These are phyloP conservation scores for Harpagifer antarcticus DNA, from an alignment of 2,797 vertebrate genomes.

Conservation along the genomic window DNA sequence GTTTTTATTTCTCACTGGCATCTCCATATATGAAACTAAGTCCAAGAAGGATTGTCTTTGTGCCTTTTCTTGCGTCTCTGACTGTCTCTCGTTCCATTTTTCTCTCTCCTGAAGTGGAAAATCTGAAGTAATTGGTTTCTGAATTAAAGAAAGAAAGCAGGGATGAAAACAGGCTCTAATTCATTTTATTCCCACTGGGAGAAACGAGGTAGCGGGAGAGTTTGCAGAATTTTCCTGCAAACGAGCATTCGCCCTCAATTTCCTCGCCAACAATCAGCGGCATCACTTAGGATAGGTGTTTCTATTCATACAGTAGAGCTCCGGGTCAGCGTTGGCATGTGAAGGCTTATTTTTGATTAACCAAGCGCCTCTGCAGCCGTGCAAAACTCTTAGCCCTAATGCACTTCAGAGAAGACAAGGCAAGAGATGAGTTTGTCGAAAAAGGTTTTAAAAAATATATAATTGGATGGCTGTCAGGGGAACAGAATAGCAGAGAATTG, in stretches of 20 bases:
- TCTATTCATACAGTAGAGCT: slow-evolving; percentile 60
- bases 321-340: slow-evolving; percentile 52
- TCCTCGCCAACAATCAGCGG: slow-evolving; percentile 53
- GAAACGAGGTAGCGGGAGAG: slow-evolving; percentile 42
- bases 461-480: slow-evolving; percentile 72
- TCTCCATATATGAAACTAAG: slow-evolving; percentile 72
- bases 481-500: slow-evolving; percentile 19
- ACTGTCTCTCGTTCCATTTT: slow-evolving; percentile 52
- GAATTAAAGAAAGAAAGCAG: slow-evolving; percentile 84
- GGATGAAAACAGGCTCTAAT: slow-evolving; percentile 81
- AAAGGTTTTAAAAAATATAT: slow-evolving; percentile 58
- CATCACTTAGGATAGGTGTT: slow-evolving; percentile 61
- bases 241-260: slow-evolving; percentile 58
- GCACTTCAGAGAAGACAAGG: slow-evolving; percentile 45
- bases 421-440: slow-evolving; percentile 40
- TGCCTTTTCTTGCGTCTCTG: slow-evolving; percentile 45
- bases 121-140: slow-evolving; percentile 88
- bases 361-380: slow-evolving; percentile 48
- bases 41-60: slow-evolving; percentile 74
- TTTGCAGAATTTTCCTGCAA: slow-evolving; percentile 61
- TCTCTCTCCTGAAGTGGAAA: slow-evolving; percentile 84
- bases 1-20: slow-evolving; percentile 43
- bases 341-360: slow-evolving; percentile 63
- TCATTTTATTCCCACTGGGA: slow-evolving; percentile 73
- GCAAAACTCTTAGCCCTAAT: slow-evolving; percentile 43